Evolutionary conservation across 2,888 invertebrate species (phyloP).

Genomic region (Drosophila lacicola): DNA sequence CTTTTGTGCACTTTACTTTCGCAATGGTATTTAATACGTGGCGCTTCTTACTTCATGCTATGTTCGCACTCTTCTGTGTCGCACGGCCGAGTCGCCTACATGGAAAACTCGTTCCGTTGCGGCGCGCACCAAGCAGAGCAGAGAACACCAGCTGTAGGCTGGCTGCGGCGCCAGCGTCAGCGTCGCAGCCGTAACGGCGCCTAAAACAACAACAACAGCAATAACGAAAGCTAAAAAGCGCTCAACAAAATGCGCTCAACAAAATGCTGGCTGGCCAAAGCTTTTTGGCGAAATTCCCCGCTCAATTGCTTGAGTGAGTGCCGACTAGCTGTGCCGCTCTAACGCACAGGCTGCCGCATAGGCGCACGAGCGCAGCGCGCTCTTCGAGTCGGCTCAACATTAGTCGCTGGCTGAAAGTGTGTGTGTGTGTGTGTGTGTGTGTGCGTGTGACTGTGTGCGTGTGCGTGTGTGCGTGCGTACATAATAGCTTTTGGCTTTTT

Average conservation of each 20-base stretch:
- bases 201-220: conserved; percentile 46
- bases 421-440: not conserved
- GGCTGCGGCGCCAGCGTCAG: conserved; percentile 46
- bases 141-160: conserved; percentile 44
- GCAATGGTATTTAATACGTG: conserved; percentile 65
- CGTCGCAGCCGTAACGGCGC: conserved; percentile 52
- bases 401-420: not conserved
- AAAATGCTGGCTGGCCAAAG: conserved; percentile 24
- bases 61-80: conserved; percentile 84
- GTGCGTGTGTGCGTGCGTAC: conserved; percentile 32
- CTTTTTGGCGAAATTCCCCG: conserved; percentile 27
- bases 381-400: conserved; percentile 4
- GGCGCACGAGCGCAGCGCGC: not conserved
- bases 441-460: conserved; percentile 7
- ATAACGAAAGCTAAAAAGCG: conserved; percentile 9
- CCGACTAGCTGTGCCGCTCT: conserved; percentile 48
- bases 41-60: conserved; percentile 82
- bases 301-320: conserved; percentile 23
- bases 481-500: conserved; percentile 62
- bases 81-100: conserved; percentile 85
- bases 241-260: conserved; percentile 27
- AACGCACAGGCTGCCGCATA: conserved; percentile 7
- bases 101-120: conserved; percentile 73
- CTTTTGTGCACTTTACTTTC: conserved; percentile 74
- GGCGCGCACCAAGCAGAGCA: conserved; percentile 35